Evolutionary conservation across 2,888 invertebrate species (phyloP).

Genomic region (Zonitis immaculata): DNA sequence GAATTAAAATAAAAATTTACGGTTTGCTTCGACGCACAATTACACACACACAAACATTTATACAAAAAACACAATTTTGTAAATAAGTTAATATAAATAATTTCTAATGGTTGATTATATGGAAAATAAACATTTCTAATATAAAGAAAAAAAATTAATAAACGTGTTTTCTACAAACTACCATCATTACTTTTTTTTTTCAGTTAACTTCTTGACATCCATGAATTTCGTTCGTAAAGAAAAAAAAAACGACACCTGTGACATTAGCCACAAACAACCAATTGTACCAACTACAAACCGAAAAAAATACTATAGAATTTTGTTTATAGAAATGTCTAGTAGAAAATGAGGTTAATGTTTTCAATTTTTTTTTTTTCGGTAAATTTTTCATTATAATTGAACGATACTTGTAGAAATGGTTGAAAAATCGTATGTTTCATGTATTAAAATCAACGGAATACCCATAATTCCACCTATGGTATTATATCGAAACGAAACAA

Average conservation of each 20-base stretch:
- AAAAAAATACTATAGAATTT: no score
- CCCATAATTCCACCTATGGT: slow-evolving; percentile 75
- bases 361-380: no score
- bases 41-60: not conserved
- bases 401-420: not conserved
- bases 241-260: not conserved
- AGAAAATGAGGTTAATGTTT: no score
- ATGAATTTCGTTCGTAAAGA: not conserved
- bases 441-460: slow-evolving; percentile 67
- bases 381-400: not conserved
- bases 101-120: not conserved
- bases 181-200: not conserved
- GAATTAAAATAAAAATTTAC: not conserved
- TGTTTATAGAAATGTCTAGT: no score
- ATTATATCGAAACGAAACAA: slow-evolving; percentile 1
- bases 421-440: slow-evolving; percentile 55
- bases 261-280: not conserved
- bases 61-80: no score
- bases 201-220: not conserved
- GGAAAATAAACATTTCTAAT: not conserved
- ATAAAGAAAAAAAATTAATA: not conserved
- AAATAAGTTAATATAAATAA: not conserved
- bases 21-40: not conserved
- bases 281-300: not conserved
- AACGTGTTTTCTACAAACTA: not conserved